phyloP scores from a whole-genome alignment of 2,888 invertebrate genomes.

The Cerastis leucographa region DNA sequence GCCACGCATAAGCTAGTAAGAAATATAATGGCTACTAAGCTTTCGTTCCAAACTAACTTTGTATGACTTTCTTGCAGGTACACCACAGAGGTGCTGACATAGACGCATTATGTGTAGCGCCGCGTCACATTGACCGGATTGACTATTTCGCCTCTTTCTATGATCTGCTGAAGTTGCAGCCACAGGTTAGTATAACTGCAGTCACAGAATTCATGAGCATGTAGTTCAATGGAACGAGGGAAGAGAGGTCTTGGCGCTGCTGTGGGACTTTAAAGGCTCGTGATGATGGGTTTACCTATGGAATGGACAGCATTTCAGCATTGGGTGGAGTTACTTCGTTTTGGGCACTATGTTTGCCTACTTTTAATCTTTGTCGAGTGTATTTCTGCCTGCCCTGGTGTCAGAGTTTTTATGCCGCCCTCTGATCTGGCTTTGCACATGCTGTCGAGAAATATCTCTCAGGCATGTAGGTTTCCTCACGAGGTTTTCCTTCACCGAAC shows the following conservation, averaged over 20 bases:
- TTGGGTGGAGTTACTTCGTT: no score
- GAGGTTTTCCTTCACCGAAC: no score
- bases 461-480: no score
- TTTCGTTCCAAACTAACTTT: background rate
- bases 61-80: conserved; percentile 88
- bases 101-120: conserved; percentile 99
- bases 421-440: no score
- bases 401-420: no score
- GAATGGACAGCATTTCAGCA: no score
- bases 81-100: conserved; percentile 99
- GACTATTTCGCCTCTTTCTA: conserved; percentile 99
- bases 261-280: background rate
- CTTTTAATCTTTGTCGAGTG: no score
- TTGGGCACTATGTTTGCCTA: no score
- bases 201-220: background rate
- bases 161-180: conserved; percentile 96
- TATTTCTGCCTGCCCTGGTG: no score
- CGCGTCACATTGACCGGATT: conserved; percentile 97
- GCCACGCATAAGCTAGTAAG: no score
- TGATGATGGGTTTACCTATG: no score
- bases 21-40: background rate
- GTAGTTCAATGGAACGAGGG: background rate
- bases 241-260: background rate
- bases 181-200: conserved; percentile 91
- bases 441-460: no score